Percentiles rank a stretch among this genome's conserved stretches.
Conservation (phyloP, 1,140 invertebrate genomes). For the Drosophila melanica region DNA sequence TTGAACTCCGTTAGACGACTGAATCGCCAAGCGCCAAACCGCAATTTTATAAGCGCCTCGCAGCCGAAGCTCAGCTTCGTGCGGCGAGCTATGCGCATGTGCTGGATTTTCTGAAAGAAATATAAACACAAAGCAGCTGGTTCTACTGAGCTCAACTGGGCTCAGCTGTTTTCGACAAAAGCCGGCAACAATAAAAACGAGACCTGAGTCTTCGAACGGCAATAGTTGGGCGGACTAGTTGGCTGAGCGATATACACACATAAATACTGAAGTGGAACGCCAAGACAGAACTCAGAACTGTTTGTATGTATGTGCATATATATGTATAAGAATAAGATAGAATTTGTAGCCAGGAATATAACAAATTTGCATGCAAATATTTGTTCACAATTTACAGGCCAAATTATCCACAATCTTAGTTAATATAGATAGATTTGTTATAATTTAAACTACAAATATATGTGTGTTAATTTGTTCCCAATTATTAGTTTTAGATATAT, state of each 20-base stretch:
- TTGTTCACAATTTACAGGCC: too few relatives aligned
- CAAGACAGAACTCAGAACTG: conserved; percentile 1
- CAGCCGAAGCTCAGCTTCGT: conserved; percentile 66
- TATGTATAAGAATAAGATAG: too few relatives aligned
- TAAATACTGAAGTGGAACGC: conserved; percentile 24
- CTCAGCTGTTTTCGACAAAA: conserved; percentile 71
- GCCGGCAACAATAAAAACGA: conserved; percentile 73
- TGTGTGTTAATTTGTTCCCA: too few relatives aligned
- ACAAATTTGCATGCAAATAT: too few relatives aligned
- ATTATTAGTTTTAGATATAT: background rate
- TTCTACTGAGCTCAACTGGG: conserved; percentile 5
- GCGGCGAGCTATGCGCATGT: conserved; percentile 55
- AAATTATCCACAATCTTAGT: too few relatives aligned
- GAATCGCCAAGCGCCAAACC: conserved; percentile 55
- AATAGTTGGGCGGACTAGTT: conserved; percentile 30
- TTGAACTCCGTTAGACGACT: conserved; percentile 79
- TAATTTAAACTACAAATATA: too few relatives aligned
- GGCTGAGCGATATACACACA: conserved; percentile 31
- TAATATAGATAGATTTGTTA: too few relatives aligned
- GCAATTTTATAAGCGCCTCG: conserved; percentile 66
- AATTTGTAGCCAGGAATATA: too few relatives aligned
- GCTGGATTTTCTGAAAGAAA: conserved; percentile 51
- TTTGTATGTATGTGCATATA: too few relatives aligned
- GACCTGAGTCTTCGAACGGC: conserved; percentile 11
- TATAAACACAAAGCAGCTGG: conserved; percentile 80